Percentiles rank a stretch among this genome's conserved stretches.
Evolutionary conservation across 2,113 vertebrate species (phyloP).

Genomic region (Garra rufa): DNA sequence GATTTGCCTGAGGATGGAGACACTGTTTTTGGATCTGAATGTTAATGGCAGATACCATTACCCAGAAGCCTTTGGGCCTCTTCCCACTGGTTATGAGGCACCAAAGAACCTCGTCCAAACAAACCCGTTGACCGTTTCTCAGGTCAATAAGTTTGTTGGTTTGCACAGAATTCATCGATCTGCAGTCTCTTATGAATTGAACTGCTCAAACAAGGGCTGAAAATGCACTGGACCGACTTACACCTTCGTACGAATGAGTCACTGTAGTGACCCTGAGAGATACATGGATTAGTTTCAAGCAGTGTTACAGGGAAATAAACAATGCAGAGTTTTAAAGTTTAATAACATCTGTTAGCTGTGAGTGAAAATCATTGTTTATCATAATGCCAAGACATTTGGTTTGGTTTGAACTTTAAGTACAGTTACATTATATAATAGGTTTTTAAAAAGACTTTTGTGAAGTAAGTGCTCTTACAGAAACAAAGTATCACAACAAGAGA

Average conservation of each 20-base stretch:
- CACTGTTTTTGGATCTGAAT: background rate
- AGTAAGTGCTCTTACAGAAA: background rate
- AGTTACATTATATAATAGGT: background rate
- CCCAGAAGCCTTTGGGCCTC: background rate
- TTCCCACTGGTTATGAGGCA: background rate
- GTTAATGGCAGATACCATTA: background rate
- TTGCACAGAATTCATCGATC: conserved; percentile 29
- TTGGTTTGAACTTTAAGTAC: background rate
- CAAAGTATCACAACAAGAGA: too few relatives aligned
- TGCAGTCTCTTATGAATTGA: conserved; percentile 10
- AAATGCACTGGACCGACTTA: background rate
- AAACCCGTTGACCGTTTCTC: background rate
- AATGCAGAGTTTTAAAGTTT: background rate
- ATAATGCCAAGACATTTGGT: background rate
- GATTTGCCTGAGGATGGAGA: background rate
- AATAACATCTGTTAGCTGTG: background rate
- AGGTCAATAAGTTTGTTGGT: background rate
- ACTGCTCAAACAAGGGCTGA: conserved; percentile 33
- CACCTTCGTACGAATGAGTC: background rate
- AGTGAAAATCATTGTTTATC: background rate
- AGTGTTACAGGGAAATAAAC: background rate
- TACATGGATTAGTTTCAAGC: background rate
- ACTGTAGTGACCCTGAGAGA: background rate
- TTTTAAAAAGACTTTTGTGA: background rate
- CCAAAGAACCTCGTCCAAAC: background rate